A percentile compares a stretch with the other conserved stretches of the same genome.
Conservation (phyloP, 2,888 invertebrate genomes). For the Agrochola macilenta region DNA sequence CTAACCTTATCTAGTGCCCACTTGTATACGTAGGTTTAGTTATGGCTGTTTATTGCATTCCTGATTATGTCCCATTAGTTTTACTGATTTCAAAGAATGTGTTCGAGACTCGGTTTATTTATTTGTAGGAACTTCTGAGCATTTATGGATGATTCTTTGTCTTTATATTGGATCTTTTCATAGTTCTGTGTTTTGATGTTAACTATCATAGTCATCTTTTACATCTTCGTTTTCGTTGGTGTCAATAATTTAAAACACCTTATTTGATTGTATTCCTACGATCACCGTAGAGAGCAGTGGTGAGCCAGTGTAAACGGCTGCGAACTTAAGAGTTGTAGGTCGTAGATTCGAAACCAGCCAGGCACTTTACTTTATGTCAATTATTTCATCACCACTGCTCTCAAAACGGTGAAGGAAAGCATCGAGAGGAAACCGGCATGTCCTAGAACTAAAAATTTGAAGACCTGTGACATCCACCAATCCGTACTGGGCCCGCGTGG, state of each 20-base stretch:
- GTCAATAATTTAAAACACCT: not conserved
- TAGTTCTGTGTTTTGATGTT: not conserved
- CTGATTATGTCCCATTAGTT: constrained; percentile 40
- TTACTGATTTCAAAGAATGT: constrained; percentile 29
- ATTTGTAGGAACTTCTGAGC: not conserved
- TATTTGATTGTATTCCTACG: not conserved
- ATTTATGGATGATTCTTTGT: not conserved
- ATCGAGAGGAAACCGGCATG: too few relatives aligned
- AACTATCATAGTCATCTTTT: too few relatives aligned
- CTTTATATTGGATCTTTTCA: not conserved
- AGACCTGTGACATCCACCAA: too few relatives aligned
- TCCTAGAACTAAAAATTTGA: too few relatives aligned
- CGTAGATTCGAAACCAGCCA: too few relatives aligned
- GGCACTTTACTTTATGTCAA: too few relatives aligned
- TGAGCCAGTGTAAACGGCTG: too few relatives aligned
- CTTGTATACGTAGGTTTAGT: constrained; percentile 27
- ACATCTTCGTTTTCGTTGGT: not conserved
- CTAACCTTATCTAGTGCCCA: constrained; percentile 32
- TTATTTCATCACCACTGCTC: too few relatives aligned
- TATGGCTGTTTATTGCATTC: constrained; percentile 24
- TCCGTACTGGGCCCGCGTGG: too few relatives aligned
- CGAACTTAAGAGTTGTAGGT: too few relatives aligned
- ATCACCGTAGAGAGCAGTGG: not conserved
- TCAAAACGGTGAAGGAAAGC: too few relatives aligned
- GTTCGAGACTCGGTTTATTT: not conserved